A percentile compares a stretch with the other conserved stretches of the same genome.
Evolutionary conservation across 2,113 vertebrate genomes (phyloP).

Genomic region (Dissostichus mawsoni): DNA sequence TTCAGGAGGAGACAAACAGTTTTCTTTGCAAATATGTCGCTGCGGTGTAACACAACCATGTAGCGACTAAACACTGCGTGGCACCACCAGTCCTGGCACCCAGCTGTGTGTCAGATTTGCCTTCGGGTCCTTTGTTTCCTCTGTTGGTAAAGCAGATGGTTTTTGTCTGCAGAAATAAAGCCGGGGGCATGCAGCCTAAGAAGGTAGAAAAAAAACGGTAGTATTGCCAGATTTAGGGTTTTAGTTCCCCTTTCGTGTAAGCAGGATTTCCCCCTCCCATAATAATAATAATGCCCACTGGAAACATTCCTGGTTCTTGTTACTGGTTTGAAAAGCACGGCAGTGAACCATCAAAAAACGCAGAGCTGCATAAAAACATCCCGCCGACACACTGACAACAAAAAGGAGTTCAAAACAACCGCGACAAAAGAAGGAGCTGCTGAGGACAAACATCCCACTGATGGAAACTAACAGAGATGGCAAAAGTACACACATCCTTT

Average conservation of each 20-base stretch:
- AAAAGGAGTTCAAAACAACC: conserved; percentile 39
- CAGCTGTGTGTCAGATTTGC: conserved; percentile 17
- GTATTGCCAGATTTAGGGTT: conserved; percentile 32
- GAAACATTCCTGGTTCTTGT: conserved; percentile 48
- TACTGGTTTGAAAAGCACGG: conserved; percentile 47
- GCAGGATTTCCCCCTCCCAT: conserved; percentile 45
- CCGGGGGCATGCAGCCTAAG: conserved; percentile 26
- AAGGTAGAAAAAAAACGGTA: not conserved
- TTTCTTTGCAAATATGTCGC: conserved; percentile 45
- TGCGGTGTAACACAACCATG: conserved; percentile 19
- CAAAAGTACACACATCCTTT: too few species aligned
- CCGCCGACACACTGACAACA: conserved; percentile 59
- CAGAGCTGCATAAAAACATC: conserved; percentile 58
- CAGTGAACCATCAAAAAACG: conserved; percentile 74
- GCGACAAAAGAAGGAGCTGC: conserved; percentile 23
- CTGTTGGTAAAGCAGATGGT: conserved; percentile 42
- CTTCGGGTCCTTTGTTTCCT: conserved; percentile 34
- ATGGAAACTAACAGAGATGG: too few species aligned
- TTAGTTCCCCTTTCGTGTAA: conserved; percentile 11
- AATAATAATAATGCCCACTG: conserved; percentile 6
- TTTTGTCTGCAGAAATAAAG: conserved; percentile 31
- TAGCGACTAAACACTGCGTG: conserved; percentile 47
- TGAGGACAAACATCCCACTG: not conserved
- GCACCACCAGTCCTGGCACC: conserved; percentile 29
- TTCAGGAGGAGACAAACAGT: conserved; percentile 22